These are phyloP conservation scores for Crotalus viridis DNA, from an alignment of 2,113 vertebrate species.

Conservation along the genomic window DNA sequence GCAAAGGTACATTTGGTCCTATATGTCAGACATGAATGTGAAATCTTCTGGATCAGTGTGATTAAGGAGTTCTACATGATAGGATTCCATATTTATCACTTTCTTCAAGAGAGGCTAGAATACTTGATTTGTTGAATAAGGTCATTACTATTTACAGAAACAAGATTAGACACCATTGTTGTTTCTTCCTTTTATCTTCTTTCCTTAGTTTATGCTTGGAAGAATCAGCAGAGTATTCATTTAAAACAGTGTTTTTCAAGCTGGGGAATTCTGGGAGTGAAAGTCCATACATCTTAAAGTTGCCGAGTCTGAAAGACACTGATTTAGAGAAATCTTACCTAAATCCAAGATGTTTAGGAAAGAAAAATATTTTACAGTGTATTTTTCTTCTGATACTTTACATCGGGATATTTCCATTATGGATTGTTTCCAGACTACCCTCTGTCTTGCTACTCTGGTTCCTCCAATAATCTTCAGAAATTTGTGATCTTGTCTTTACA, in stretches of 20 bases:
- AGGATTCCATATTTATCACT: not conserved
- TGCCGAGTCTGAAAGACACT: not conserved
- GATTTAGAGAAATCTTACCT: not conserved
- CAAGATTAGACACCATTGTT: not conserved
- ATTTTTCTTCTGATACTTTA: too few relatives aligned
- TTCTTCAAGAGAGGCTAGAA: not conserved
- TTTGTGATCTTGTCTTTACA: too few relatives aligned
- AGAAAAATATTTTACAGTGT: too few relatives aligned
- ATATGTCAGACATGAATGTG: not conserved
- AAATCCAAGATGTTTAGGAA: not conserved
- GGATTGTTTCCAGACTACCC: too few relatives aligned
- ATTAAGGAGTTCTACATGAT: not conserved
- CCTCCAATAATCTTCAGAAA: too few relatives aligned
- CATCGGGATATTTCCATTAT: too few relatives aligned
- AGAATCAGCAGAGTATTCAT: not conserved
- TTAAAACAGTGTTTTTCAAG: not conserved
- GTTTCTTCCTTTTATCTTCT: not conserved
- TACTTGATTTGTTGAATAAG: not conserved
- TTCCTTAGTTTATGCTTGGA: not conserved
- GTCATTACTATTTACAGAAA: not conserved
- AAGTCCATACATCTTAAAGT: not conserved
- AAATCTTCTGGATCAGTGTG: not conserved
- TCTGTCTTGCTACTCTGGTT: too few relatives aligned
- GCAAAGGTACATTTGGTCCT: not conserved
- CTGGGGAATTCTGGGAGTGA: not conserved